Base-by-base conservation (phyloP, 2,113 vertebrate species). In the Chiloscyllium plagiosum region DNA sequence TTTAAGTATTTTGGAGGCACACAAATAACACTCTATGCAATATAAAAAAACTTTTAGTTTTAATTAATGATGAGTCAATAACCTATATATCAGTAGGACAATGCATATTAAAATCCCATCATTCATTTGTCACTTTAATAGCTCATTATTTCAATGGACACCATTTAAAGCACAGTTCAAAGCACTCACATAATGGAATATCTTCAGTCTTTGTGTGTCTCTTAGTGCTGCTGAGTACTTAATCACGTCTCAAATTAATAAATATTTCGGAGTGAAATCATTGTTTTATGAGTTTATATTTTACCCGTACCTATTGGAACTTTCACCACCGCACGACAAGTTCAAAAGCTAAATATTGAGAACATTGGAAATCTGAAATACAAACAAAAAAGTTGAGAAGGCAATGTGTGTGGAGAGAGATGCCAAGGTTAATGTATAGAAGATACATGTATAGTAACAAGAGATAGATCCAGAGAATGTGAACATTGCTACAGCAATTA, bases 61-160 rank as follows among this genome's bases (percentile, higher is more conserved):
- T 93, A 37, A 93, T 93, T 93, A 93, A 93, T 93, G 66, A 93
- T 68, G 33, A 93, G 89, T 93, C 61, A 93, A 68, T 93, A 93
- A 37, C 61, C 20, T 93, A 93, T 93, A 93, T 42, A 93, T 93
- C 89, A 93, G 65, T 37, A 2, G n/a, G 89, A 93, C 89, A 93
- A 65, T 6, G n/a, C 61, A 42, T 65, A 92, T 93, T 93, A 93
- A 66, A 33, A 37, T 93, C 61, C 61, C 61, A 93, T 93, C 89
- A n/a, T 93, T 68, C 61, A 93, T 22, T 66, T 93, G 33, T 93
- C 89, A 37, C 15, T 93, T 93, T 93, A 93, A 93, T 93, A 68
- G 89, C 89, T 68, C 61, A 93, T 93, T 19, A 93, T 22, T 93
- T 66, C 61, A 93, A 93, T 66, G 61, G 29, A n/a, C 17, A 22